Conservation (phyloP, 2,113 vertebrate genomes). For the Blennius ocellaris region DNA sequence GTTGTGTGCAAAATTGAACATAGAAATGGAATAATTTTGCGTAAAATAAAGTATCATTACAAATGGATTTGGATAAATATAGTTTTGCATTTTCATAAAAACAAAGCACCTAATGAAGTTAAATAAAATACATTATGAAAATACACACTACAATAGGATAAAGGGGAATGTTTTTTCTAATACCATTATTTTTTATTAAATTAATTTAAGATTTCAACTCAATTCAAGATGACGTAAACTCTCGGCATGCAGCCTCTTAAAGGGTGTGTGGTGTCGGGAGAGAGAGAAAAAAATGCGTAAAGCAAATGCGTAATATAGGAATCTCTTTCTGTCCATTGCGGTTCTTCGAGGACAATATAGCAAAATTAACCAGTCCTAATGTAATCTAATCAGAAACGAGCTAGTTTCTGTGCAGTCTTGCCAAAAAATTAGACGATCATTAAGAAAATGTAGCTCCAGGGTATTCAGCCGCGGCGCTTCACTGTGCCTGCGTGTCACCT, state of each 20-base stretch:
- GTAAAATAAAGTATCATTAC: too few relatives aligned
- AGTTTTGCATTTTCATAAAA: too few relatives aligned
- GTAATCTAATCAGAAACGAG: not conserved
- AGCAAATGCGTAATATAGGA: not conserved
- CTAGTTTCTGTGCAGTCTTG: not conserved
- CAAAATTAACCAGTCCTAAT: slow-evolving; percentile 3
- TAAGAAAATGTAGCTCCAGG: slow-evolving; percentile 18
- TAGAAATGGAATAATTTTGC: too few relatives aligned
- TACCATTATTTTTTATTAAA: not conserved
- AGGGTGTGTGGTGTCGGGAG: not conserved
- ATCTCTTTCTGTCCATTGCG: not conserved
- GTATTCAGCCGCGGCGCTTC: slow-evolving; percentile 10
- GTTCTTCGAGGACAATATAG: not conserved
- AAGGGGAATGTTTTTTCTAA: not conserved
- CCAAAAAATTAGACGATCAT: not conserved
- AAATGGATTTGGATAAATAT: too few relatives aligned
- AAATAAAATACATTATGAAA: not conserved
- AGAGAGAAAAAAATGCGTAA: not conserved
- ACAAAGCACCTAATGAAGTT: too few relatives aligned
- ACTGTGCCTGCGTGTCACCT: slow-evolving; percentile 31
- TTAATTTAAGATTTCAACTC: not conserved
- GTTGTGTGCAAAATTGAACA: too few relatives aligned
- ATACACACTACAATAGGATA: not conserved
- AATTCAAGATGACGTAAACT: not conserved
- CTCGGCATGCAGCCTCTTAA: not conserved